Percentiles rank a stretch among this genome's conserved stretches.
phyloP scores from a whole-genome alignment of 2,888 invertebrate genomes.

The Troglohyphantes excavatus region DNA sequence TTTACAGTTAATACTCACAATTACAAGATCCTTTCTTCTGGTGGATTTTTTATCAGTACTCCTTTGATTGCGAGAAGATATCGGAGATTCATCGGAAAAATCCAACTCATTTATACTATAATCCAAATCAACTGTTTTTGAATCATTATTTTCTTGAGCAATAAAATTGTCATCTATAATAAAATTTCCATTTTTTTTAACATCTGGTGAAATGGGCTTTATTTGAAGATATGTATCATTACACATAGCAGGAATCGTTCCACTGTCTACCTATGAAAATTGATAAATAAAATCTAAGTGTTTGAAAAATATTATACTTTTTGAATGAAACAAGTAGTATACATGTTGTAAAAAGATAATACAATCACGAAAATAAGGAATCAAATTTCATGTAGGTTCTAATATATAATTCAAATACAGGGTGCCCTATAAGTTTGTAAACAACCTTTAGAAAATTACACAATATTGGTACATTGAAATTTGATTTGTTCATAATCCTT shows the following conservation, averaged over 20 bases:
- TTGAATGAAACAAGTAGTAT: too few relatives aligned
- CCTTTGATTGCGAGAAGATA: conserved; percentile 7
- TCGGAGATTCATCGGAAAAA: neutral
- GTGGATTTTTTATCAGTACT: conserved; percentile 24
- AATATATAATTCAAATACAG: too few relatives aligned
- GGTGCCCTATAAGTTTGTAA: too few relatives aligned
- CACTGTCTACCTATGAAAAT: conserved; percentile 60
- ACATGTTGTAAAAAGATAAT: too few relatives aligned
- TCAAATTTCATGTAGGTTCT: too few relatives aligned
- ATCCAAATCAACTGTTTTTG: conserved; percentile 11
- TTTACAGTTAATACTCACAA: too few relatives aligned
- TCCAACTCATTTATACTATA: neutral
- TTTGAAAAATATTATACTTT: too few relatives aligned
- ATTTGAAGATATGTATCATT: conserved; percentile 66
- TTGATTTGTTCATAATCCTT: too few relatives aligned
- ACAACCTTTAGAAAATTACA: too few relatives aligned
- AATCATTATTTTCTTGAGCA: conserved; percentile 18
- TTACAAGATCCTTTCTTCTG: conserved; percentile 40
- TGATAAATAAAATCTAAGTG: too few relatives aligned
- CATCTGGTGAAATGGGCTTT: conserved; percentile 26
- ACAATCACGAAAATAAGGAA: too few relatives aligned
- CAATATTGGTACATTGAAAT: too few relatives aligned
- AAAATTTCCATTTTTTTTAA: conserved; percentile 21
- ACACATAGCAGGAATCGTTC: conserved; percentile 67
- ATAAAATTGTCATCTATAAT: conserved; percentile 42